Percentiles rank a stretch among this genome's conserved stretches.
These are phyloP conservation scores for Tribolium freemani DNA, from an alignment of 2,888 invertebrate genomes.

Conservation along the genomic window DNA sequence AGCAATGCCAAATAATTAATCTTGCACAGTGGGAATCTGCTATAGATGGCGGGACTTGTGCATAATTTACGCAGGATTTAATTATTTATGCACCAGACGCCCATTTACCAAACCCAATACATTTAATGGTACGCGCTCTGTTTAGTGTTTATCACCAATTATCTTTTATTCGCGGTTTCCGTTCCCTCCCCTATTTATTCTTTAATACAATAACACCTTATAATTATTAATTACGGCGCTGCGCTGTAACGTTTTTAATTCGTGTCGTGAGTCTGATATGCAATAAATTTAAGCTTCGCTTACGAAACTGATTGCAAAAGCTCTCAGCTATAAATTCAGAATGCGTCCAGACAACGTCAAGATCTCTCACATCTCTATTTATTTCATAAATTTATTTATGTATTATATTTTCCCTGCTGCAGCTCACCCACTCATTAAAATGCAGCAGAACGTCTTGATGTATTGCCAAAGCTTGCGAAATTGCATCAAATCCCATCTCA, in stretches of 20 bases:
- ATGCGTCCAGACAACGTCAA: slow-evolving; percentile 22
- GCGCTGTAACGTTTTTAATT: not conserved
- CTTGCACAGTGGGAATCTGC: slow-evolving; percentile 42
- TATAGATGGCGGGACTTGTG: slow-evolving; percentile 39
- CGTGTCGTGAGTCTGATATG: not conserved
- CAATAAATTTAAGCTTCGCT: not conserved
- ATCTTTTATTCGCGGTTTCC: not conserved
- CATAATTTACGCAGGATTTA: slow-evolving; percentile 40
- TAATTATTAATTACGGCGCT: not conserved
- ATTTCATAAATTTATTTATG: slow-evolving; percentile 20
- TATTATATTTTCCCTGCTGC: slow-evolving; percentile 1
- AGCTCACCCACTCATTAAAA: slow-evolving; percentile 23
- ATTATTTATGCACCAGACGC: slow-evolving; percentile 42
- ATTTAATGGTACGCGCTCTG: slow-evolving; percentile 27
- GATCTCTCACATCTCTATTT: slow-evolving; percentile 6
- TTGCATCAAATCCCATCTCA: not conserved
- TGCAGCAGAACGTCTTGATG: slow-evolving; percentile 6
- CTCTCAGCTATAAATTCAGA: slow-evolving; percentile 17
- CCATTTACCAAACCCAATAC: slow-evolving; percentile 41
- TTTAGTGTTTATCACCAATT: slow-evolving; percentile 33
- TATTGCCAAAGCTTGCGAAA: slow-evolving; percentile 8
- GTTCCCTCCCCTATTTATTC: not conserved
- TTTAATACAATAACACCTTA: not conserved
- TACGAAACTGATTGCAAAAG: not conserved
- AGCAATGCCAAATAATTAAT: slow-evolving; percentile 48